These are phyloP conservation scores for Hucho hucho DNA, from an alignment of 2,113 vertebrate genomes.

Conservation along the genomic window DNA sequence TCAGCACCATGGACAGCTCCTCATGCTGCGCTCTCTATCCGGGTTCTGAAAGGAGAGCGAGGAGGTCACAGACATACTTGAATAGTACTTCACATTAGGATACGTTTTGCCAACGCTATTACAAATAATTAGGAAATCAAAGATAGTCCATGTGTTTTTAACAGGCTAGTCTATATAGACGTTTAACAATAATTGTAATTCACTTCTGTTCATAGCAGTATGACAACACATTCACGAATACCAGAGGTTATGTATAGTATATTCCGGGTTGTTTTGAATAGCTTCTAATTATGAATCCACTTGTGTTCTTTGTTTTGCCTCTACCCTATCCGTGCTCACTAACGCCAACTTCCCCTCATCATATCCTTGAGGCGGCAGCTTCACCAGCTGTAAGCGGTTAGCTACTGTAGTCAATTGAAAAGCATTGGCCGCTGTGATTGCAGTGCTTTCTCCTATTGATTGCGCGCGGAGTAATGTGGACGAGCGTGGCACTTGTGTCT, in stretches of 20 bases:
- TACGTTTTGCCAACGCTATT: no score
- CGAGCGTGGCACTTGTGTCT: constrained; percentile 66
- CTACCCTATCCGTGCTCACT: no score
- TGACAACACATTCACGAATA: no score
- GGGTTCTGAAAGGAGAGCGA: not conserved
- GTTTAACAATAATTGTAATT: no score
- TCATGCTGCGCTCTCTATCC: not conserved
- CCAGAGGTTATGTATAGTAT: no score
- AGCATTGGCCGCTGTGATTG: constrained; percentile 71
- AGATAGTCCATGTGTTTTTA: no score
- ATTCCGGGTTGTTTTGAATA: no score
- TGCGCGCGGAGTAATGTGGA: constrained; percentile 57
- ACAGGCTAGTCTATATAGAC: no score
- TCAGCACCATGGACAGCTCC: constrained; percentile 45
- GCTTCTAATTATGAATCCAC: not conserved
- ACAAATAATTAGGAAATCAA: no score
- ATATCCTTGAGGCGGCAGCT: constrained; percentile 16
- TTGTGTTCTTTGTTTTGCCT: not conserved
- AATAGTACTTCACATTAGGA: no score
- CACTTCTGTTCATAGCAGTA: no score
- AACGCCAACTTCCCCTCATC: constrained; percentile 3
- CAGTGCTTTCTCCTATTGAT: constrained; percentile 66
- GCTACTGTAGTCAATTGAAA: constrained; percentile 42
- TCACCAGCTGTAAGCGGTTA: constrained; percentile 64
- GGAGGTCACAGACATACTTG: not conserved